Percentiles rank a stretch among this genome's conserved stretches.
These are phyloP conservation scores for Heteronetta atricapilla DNA, from an alignment of 2,113 vertebrate species.

Conservation along the genomic window DNA sequence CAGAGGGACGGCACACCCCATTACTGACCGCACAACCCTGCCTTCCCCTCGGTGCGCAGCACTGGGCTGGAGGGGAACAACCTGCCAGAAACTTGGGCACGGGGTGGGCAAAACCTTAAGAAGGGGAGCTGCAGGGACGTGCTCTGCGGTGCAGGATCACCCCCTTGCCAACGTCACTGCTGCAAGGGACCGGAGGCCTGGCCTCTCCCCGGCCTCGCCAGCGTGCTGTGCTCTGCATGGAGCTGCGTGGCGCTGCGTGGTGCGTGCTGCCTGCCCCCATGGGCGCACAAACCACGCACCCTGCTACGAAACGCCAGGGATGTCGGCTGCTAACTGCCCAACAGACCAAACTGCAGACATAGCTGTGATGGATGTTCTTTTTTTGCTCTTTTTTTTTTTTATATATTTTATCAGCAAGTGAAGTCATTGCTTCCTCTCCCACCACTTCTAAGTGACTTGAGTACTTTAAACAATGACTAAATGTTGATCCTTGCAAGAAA, in stretches of 20 bases:
- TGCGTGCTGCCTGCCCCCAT: not conserved
- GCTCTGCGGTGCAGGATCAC: not conserved
- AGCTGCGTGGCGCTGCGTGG: not conserved
- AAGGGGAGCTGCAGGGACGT: not conserved
- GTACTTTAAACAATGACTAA: not conserved
- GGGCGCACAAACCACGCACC: not conserved
- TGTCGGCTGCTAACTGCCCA: not conserved
- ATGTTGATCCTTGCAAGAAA: not conserved
- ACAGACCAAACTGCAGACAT: not conserved
- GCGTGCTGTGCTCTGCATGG: not conserved
- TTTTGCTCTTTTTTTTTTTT: not conserved
- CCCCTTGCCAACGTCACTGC: not conserved
- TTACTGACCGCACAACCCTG: fast-evolving
- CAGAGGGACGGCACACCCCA: not conserved
- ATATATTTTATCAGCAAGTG: not conserved
- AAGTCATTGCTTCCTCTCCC: not conserved
- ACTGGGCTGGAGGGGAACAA: not conserved
- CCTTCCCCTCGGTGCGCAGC: fast-evolving
- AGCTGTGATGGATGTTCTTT: no score
- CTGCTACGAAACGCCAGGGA: not conserved
- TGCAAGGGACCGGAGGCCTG: not conserved
- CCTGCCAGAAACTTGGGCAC: not conserved
- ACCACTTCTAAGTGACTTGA: not conserved
- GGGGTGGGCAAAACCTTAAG: fast-evolving
- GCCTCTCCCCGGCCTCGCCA: not conserved